Conservation (phyloP, 2,888 invertebrate genomes). For the Fragum whitleyi region DNA sequence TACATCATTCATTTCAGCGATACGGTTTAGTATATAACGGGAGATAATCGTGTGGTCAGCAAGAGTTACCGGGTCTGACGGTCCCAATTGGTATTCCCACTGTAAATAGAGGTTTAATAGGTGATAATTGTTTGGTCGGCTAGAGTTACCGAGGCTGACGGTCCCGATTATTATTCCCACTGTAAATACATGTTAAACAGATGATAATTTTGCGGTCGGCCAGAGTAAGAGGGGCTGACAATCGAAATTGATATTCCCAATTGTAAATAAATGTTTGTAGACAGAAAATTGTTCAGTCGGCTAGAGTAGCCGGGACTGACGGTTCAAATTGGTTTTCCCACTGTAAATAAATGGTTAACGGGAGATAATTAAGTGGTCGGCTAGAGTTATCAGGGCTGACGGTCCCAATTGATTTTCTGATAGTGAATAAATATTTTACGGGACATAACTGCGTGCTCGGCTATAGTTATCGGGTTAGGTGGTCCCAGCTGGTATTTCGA, state of each 20-base stretch:
- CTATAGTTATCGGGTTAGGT: too few relatives aligned
- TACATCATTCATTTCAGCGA: constrained; percentile 7
- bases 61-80: constrained; percentile 5
- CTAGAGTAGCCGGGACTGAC: not conserved
- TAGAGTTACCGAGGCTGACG: not conserved
- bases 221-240: not conserved
- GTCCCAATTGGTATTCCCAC: constrained; percentile 18
- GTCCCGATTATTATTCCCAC: constrained; percentile 12
- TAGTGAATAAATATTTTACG: too few relatives aligned
- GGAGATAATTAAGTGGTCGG: too few relatives aligned
- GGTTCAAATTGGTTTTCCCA: not conserved
- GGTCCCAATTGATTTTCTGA: too few relatives aligned
- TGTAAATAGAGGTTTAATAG: constrained; percentile 2
- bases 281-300: not conserved
- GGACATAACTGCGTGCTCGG: too few relatives aligned
- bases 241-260: constrained; percentile 10
- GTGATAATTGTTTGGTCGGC: constrained; percentile 7
- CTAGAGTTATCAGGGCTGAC: too few relatives aligned
- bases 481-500: too few relatives aligned
- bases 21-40: constrained; percentile 5
- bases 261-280: not conserved
- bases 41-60: constrained; percentile 10
- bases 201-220: constrained; percentile 1
- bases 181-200: not conserved
- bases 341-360: not conserved